phyloP scores from a whole-genome alignment of 2,113 vertebrate species.

The Alces alces region DNA sequence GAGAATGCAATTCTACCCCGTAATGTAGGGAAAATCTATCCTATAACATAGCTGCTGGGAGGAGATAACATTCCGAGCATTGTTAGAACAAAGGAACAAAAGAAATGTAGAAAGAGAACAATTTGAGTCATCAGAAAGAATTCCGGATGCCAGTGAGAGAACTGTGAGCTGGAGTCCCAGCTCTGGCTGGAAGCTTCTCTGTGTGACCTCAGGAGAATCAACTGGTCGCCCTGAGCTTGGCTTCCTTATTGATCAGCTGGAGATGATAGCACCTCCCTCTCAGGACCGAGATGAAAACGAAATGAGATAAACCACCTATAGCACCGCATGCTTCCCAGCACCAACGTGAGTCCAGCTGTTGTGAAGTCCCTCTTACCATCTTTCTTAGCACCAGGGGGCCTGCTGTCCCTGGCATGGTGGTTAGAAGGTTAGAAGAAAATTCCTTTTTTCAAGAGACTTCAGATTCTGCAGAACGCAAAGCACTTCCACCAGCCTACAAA shows the following conservation, averaged over 20 bases:
- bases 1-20: not conserved
- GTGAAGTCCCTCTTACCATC: not conserved
- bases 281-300: not conserved
- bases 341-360: not conserved
- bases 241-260: not conserved
- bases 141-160: not conserved
- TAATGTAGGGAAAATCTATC: accelerated
- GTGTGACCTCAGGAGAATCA: not conserved
- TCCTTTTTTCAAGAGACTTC: not conserved
- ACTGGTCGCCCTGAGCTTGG: not conserved
- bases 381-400: not conserved
- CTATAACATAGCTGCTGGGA: too few relatives aligned
- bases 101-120: not conserved
- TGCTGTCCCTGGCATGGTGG: not conserved
- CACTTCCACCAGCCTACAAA: not conserved
- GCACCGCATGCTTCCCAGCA: accelerated
- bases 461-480: not conserved
- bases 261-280: not conserved
- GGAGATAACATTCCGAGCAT: not conserved
- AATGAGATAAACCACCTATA: not conserved
- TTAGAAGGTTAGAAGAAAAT: not conserved
- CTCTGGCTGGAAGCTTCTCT: not conserved
- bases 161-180: not conserved
- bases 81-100: not conserved
- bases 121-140: not conserved